These are phyloP conservation scores for Drosophila truncata DNA, from an alignment of 1,140 invertebrate genomes.

Conservation along the genomic window DNA sequence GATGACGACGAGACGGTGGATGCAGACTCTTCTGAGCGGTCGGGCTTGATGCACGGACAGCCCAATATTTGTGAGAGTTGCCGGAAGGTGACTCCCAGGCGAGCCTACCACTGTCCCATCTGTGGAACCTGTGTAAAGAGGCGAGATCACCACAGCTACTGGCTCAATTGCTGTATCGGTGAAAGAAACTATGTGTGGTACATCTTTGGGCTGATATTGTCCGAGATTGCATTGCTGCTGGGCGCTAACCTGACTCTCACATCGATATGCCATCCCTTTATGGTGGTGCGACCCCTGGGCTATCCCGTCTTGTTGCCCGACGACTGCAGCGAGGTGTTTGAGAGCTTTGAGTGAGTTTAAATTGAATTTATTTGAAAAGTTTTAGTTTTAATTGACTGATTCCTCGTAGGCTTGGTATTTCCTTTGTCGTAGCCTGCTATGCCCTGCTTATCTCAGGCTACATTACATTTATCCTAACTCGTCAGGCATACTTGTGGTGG, in stretches of 20 bases:
- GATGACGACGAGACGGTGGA: constrained; percentile 48
- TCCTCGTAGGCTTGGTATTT: constrained; percentile 62
- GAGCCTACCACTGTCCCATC: constrained; percentile 74
- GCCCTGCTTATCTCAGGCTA: constrained; percentile 69
- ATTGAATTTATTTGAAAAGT: neutral
- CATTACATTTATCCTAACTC: constrained; percentile 49
- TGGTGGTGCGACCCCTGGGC: constrained; percentile 73
- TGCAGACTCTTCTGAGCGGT: constrained; percentile 33
- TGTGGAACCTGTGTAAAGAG: constrained; percentile 76
- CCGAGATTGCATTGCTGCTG: constrained; percentile 74
- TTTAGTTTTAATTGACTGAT: neutral
- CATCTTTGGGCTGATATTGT: constrained; percentile 74
- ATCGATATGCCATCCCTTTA: constrained; percentile 86
- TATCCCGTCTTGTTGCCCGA: constrained; percentile 85
- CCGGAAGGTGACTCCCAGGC: constrained; percentile 67
- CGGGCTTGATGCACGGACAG: constrained; percentile 55
- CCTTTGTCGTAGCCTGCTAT: constrained; percentile 77
- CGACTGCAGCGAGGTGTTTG: constrained; percentile 86
- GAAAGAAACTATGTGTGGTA: constrained; percentile 85
- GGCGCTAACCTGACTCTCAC: constrained; percentile 85
- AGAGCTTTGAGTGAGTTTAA: constrained; percentile 80
- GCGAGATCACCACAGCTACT: constrained; percentile 82
- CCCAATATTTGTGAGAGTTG: constrained; percentile 77
- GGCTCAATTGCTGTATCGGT: constrained; percentile 86
- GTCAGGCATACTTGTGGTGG: constrained; percentile 68